Evolutionary conservation across 2,888 invertebrate genomes (phyloP), one percentile per base, ranked within the genome.

Genomic region (Clepsis dumicolana): DNA sequence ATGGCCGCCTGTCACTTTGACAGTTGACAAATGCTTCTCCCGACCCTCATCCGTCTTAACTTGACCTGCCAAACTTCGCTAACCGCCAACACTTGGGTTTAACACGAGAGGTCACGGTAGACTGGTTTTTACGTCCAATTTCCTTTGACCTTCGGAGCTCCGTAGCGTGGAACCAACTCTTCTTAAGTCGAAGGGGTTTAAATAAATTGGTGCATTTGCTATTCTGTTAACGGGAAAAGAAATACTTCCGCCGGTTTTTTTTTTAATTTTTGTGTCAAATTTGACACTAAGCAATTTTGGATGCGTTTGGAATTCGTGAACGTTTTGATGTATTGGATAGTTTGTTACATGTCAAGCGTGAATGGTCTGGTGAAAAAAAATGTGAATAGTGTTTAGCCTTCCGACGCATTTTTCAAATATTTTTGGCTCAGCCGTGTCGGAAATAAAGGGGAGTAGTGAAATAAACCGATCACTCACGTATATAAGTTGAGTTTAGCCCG

Each of bases 1-100:
- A 77, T 77, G 77, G 77, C 76, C 67, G 53, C 65, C 70, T 73
- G 76, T 77, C 77, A 76, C n/a, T 21, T 61, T 76, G 77, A 75
- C 76, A 61, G 65, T 69, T 76, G 71, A 77, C 74, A 73, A 77
- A 77, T 77, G 74, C 63, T 41, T 21, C 18, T 63, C 62, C 63
- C 57, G 63, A 41, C 59, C 16, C 24, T 14, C 1, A 3, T 18
- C 59, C 41, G 41, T 0, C 4, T 1, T 16, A 59, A 41, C 41
- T n/a, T 12, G 59, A 59, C 1, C 59, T 16, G 5, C n/a, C 24
- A 4, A 4, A 0, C 8, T 25, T 16, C 10, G 1, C 25, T 1
- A 35, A 25, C 25, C 14, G 12, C 56, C 18, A 16, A 35, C 35
- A 35, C 10, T 18, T 21, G 16, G 4, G 24, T 12, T 24, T 24